Evolutionary conservation across 2,797 vertebrate genomes (phyloP).

Genomic region (Apodemus agrarius): DNA sequence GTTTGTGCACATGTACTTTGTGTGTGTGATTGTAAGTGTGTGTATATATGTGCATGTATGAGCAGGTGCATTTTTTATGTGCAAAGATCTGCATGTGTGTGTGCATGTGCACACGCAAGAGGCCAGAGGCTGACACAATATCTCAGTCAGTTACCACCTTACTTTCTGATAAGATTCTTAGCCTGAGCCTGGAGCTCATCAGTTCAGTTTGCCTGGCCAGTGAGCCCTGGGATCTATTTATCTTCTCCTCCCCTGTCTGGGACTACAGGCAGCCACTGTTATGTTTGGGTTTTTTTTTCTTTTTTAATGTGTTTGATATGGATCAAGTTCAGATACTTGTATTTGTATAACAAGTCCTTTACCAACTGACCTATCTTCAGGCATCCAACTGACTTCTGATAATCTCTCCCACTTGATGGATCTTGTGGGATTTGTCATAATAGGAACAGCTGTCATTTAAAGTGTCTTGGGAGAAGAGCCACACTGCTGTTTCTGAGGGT

Average conservation of each 20-base stretch:
- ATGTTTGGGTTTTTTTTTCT: not conserved
- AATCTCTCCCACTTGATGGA: not conserved
- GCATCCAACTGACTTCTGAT: not conserved
- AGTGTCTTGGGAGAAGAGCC: not conserved
- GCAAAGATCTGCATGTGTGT: not conserved
- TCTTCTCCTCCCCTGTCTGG: not conserved
- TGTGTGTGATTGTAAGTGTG: too few relatives aligned
- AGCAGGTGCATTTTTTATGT: not conserved
- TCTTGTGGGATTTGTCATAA: not conserved
- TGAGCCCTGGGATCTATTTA: not conserved
- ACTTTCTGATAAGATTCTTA: not conserved
- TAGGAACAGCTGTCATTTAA: not conserved
- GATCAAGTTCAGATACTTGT: not conserved
- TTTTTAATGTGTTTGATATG: too few relatives aligned
- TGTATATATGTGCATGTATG: not conserved
- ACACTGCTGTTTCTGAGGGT: not conserved
- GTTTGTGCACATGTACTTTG: not conserved
- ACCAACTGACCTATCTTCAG: not conserved
- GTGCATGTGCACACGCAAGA: not conserved
- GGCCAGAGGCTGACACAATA: not conserved
- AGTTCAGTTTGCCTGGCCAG: too few relatives aligned
- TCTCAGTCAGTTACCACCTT: not conserved
- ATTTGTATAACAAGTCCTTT: not conserved
- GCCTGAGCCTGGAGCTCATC: not conserved
- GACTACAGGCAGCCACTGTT: not conserved